Conservation (phyloP, 2,797 vertebrate species). For the Melanotaenia trifasciata region DNA sequence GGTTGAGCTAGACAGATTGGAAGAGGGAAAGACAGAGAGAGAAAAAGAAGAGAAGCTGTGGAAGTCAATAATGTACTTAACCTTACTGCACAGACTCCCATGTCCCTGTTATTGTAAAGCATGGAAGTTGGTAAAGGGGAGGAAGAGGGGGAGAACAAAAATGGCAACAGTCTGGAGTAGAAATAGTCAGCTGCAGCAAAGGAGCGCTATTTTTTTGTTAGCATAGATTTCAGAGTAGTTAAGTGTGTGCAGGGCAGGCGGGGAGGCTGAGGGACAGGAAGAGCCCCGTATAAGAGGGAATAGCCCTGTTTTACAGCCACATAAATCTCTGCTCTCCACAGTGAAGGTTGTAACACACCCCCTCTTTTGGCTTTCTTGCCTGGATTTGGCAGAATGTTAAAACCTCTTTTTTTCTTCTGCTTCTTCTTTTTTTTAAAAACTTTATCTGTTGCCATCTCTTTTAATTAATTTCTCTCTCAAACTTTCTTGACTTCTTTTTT, state of each 20-base stretch:
- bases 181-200: conserved; percentile 36
- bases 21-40: conserved; percentile 38
- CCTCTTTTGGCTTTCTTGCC: conserved; percentile 45
- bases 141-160: conserved; percentile 10
- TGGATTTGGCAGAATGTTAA: conserved; percentile 13
- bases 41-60: conserved; percentile 30
- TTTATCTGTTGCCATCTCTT: conserved; percentile 21
- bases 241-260: conserved; percentile 50
- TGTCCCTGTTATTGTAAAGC: conserved; percentile 57
- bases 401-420: conserved; percentile 22
- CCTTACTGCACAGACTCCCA: conserved; percentile 47
- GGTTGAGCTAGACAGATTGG: conserved; percentile 47
- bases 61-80: conserved; percentile 73
- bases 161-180: conserved; percentile 34
- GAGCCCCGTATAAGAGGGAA: conserved; percentile 71
- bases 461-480: conserved; percentile 32
- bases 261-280: conserved; percentile 59
- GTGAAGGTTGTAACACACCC: conserved; percentile 54
- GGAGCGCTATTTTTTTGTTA: conserved; percentile 52
- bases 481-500: conserved; percentile 40
- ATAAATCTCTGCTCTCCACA: conserved; percentile 74
- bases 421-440: conserved; percentile 38
- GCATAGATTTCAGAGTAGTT: conserved; percentile 67
- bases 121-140: conserved; percentile 17
- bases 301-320: conserved; percentile 70